Evolutionary conservation across 1,140 invertebrate genomes (phyloP).

Genomic region (Lucilia sericata): DNA sequence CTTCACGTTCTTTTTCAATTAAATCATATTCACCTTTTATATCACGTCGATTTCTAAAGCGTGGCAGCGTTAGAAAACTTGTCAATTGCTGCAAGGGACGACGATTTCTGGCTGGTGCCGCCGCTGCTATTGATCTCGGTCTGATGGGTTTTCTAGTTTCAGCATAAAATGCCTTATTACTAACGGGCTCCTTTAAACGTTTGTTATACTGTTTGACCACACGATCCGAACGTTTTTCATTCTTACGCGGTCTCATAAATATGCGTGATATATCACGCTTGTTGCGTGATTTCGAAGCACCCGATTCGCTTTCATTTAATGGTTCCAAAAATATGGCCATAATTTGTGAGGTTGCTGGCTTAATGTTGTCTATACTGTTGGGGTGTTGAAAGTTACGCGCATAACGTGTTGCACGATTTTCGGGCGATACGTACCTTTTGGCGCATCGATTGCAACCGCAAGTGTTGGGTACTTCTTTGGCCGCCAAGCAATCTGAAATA

Average conservation of each 20-base stretch:
- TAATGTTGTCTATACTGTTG: background rate
- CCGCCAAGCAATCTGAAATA: slow-evolving; percentile 54
- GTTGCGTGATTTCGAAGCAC: slow-evolving; percentile 49
- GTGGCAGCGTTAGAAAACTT: background rate
- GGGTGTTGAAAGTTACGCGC: background rate
- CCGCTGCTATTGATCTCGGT: slow-evolving; percentile 22
- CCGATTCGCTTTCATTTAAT: background rate
- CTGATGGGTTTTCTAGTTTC: background rate
- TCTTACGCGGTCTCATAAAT: slow-evolving; percentile 40
- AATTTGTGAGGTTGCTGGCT: background rate
- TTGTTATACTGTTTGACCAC: slow-evolving; percentile 61
- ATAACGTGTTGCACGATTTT: background rate
- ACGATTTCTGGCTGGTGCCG: background rate
- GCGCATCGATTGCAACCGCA: slow-evolving; percentile 54
- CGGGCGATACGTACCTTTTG: slow-evolving; percentile 58
- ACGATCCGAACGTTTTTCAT: slow-evolving; percentile 54
- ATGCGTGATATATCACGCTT: slow-evolving; percentile 53
- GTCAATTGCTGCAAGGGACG: background rate
- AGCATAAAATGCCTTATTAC: background rate
- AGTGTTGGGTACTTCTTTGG: slow-evolving; percentile 42
- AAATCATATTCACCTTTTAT: slow-evolving; percentile 65
- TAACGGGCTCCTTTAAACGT: slow-evolving; percentile 48
- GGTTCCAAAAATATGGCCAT: background rate
- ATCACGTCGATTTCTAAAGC: slow-evolving; percentile 52
- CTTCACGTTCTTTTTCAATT: slow-evolving; percentile 57